Conservation (phyloP, 2,888 invertebrate genomes). For the Cheilosia vulpina region DNA sequence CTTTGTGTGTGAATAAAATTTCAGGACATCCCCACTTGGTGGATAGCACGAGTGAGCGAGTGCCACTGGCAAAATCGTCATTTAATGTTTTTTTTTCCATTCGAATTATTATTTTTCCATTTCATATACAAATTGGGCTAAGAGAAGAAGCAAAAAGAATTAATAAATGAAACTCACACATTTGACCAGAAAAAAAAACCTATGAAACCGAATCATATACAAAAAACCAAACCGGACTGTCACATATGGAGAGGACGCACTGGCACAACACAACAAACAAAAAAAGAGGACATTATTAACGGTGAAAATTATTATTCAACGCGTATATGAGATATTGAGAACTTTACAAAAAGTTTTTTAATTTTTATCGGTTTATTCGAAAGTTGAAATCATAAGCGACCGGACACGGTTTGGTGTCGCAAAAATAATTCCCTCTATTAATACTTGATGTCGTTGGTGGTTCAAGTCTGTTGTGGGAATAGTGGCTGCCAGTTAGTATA, state of each 20-base stretch:
- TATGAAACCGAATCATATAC: slow-evolving; percentile 36
- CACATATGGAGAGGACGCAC: slow-evolving; percentile 70
- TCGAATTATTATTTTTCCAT: slow-evolving; percentile 74
- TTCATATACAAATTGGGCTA: slow-evolving; percentile 73
- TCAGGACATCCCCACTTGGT: slow-evolving; percentile 65
- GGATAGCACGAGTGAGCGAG: slow-evolving; percentile 43
- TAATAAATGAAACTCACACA: slow-evolving; percentile 70
- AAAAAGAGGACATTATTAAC: slow-evolving; percentile 76
- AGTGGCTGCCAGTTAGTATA: not conserved
- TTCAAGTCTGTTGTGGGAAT: not conserved
- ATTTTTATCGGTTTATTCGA: slow-evolving; percentile 79
- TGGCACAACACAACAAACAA: slow-evolving; percentile 46
- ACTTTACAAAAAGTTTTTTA: slow-evolving; percentile 76
- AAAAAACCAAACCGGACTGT: slow-evolving; percentile 66
- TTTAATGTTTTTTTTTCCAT: slow-evolving; percentile 56
- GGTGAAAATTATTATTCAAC: slow-evolving; percentile 77
- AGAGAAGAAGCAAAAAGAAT: slow-evolving; percentile 68
- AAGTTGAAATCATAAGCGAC: slow-evolving; percentile 79
- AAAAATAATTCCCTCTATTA: slow-evolving; percentile 37
- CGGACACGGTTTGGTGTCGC: slow-evolving; percentile 76
- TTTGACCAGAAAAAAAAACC: slow-evolving; percentile 60
- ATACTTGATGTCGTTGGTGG: slow-evolving; percentile 12
- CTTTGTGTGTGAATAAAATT: slow-evolving; percentile 74
- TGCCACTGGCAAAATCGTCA: slow-evolving; percentile 69
- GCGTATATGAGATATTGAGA: slow-evolving; percentile 76